Evolutionary conservation across 2,888 invertebrate species (phyloP).

Genomic region (Tenthredo amoena): DNA sequence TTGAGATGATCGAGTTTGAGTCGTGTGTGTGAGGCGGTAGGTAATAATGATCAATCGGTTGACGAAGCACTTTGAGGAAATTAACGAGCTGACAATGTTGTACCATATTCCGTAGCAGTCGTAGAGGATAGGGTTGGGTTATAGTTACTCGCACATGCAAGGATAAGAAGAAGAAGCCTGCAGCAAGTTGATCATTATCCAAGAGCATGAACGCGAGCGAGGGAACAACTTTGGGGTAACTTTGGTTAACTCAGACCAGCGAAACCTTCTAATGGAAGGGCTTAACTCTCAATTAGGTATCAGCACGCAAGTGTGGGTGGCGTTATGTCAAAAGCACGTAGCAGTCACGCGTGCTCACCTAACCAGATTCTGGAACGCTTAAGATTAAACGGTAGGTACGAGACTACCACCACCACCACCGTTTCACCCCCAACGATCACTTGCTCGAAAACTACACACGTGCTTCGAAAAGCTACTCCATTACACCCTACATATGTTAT

Average conservation of each 20-base stretch:
- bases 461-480: neutral
- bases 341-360: conserved; percentile 28
- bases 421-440: neutral
- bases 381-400: neutral
- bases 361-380: conserved; percentile 31
- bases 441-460: neutral
- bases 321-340: conserved; percentile 38
- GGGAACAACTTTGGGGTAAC: conserved; percentile 10
- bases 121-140: neutral
- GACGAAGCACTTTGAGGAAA: conserved; percentile 2
- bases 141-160: neutral
- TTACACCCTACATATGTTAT: too few relatives aligned
- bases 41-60: neutral
- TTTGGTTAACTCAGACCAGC: conserved; percentile 15
- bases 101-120: neutral
- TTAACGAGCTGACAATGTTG: conserved; percentile 34
- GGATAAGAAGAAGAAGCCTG: conserved; percentile 13
- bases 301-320: conserved; percentile 14
- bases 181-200: conserved; percentile 12
- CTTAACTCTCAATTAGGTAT: conserved; percentile 46
- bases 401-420: neutral
- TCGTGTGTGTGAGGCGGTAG: neutral
- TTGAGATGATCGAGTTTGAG: neutral
- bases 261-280: conserved; percentile 42
- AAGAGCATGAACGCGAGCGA: neutral